phyloP scores from a whole-genome alignment of 2,888 invertebrate species.

The Callosobruchus maculatus region DNA sequence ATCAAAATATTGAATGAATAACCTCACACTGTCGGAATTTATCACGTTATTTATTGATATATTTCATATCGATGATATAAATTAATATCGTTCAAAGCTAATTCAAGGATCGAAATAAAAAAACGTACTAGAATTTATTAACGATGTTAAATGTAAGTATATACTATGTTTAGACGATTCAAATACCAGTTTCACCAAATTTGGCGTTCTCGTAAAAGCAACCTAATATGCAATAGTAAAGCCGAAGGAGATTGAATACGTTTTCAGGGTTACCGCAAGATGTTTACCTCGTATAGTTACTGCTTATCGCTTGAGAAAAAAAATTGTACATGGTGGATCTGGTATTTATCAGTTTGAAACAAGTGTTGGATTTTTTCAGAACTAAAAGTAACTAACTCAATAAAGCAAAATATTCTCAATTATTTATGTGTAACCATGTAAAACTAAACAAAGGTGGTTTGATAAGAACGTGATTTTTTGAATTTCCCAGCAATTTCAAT shows the following conservation, averaged over 20 bases:
- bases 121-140: neutral
- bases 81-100: neutral
- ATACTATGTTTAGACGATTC: neutral
- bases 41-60: too few relatives aligned
- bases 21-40: too few relatives aligned
- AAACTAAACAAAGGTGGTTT: too few relatives aligned
- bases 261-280: neutral
- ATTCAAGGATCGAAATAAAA: neutral
- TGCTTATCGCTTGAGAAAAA: neutral
- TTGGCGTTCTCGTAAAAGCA: neutral
- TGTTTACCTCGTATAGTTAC: neutral
- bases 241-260: neutral
- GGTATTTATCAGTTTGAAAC: neutral
- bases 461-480: too few relatives aligned
- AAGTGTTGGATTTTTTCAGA: too few relatives aligned
- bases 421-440: too few relatives aligned
- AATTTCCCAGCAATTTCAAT: too few relatives aligned
- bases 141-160: neutral
- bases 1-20: too few relatives aligned
- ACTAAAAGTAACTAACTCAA: too few relatives aligned
- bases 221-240: neutral
- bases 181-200: neutral
- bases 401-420: too few relatives aligned
- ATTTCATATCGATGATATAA: too few relatives aligned
- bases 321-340: neutral